Evolutionary conservation across 1,140 invertebrate species (phyloP).

Genomic region (Ceratoteleas bidentatus): DNA sequence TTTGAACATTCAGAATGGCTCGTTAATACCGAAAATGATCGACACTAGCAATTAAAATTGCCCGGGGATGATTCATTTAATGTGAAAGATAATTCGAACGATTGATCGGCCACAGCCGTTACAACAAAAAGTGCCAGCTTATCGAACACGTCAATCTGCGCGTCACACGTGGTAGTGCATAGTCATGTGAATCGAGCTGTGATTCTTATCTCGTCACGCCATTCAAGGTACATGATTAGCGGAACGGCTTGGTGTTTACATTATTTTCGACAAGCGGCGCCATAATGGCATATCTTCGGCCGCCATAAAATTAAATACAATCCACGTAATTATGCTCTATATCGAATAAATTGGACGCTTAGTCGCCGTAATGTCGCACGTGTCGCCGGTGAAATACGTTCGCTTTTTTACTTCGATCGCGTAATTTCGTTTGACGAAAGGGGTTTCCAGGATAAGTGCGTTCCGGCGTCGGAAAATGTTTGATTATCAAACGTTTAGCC

Average conservation of each 20-base stretch:
- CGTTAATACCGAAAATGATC: too few relatives aligned
- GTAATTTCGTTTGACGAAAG: background rate
- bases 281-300: background rate
- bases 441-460: background rate
- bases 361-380: too few relatives aligned
- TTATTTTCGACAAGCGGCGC: constrained; percentile 32
- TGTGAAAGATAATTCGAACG: background rate
- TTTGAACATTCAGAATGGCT: too few relatives aligned
- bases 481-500: too few relatives aligned
- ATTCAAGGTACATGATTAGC: constrained; percentile 45
- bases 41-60: background rate
- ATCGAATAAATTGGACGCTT: background rate
- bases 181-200: constrained; percentile 15
- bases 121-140: constrained; percentile 6
- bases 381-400: background rate
- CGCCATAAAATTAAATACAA: constrained; percentile 13
- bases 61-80: background rate
- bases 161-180: background rate
- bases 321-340: background rate
- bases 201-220: constrained; percentile 43
- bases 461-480: too few relatives aligned
- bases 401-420: too few relatives aligned
- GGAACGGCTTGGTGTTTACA: constrained; percentile 41
- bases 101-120: background rate
- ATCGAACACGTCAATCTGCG: constrained; percentile 28